Evolutionary conservation across 1,140 invertebrate species (phyloP).

Genomic region (Nylanderia fulva): DNA sequence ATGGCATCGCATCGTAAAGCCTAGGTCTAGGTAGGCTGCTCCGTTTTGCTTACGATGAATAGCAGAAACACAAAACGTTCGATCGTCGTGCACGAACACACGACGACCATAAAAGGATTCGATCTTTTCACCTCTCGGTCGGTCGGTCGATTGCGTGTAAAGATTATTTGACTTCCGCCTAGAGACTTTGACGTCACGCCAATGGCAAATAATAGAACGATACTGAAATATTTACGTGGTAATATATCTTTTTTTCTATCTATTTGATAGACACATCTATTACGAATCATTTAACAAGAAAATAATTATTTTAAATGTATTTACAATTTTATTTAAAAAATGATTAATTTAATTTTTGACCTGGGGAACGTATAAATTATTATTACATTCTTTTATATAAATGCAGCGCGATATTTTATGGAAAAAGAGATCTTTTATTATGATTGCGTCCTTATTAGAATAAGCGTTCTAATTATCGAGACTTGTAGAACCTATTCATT

Average conservation of each 20-base stretch:
- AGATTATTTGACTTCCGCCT: slow-evolving; percentile 17
- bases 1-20: neutral
- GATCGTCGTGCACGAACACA: slow-evolving; percentile 12
- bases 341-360: neutral
- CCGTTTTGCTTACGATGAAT: slow-evolving; percentile 56
- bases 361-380: neutral
- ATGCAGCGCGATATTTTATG: neutral
- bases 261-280: neutral
- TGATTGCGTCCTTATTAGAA: neutral
- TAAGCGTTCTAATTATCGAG: neutral
- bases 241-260: neutral
- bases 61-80: slow-evolving; percentile 5
- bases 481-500: neutral
- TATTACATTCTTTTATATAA: neutral
- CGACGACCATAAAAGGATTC: slow-evolving; percentile 46
- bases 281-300: neutral
- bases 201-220: neutral
- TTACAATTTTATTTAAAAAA: neutral
- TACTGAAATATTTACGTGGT: slow-evolving; percentile 4
- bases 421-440: neutral
- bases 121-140: slow-evolving; percentile 7
- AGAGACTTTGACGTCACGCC: neutral
- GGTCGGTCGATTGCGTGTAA: slow-evolving; percentile 4
- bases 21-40: slow-evolving; percentile 2
- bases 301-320: neutral